These are phyloP conservation scores for Indicator indicator DNA, from an alignment of 2,113 vertebrate genomes.

Conservation along the genomic window DNA sequence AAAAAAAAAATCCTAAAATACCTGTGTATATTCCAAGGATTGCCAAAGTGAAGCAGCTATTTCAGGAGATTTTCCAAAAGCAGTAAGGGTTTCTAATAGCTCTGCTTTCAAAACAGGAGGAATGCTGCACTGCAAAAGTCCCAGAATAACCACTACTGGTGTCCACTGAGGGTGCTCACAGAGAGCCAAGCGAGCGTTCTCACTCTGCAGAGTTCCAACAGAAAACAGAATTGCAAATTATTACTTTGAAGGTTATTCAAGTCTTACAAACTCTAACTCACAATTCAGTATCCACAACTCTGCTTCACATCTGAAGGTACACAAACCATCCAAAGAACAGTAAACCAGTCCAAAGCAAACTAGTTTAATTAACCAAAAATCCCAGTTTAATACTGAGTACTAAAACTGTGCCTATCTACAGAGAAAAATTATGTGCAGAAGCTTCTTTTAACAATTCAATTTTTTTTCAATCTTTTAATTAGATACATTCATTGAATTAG, in stretches of 20 bases:
- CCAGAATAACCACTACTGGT: conserved; percentile 93
- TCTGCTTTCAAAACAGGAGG: conserved; percentile 92
- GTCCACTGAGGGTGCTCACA: conserved; percentile 99
- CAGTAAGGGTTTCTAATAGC: conserved; percentile 87
- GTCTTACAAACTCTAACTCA: neutral
- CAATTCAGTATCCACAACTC: neutral
- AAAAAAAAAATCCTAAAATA: conserved; percentile 51
- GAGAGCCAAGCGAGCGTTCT: conserved; percentile 93
- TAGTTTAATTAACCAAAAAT: neutral
- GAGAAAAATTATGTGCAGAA: neutral
- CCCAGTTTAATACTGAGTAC: accelerated
- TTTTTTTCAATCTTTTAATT: neutral
- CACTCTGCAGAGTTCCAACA: conserved; percentile 80
- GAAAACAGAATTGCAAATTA: neutral
- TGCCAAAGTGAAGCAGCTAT: conserved; percentile 97
- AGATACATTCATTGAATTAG: neutral
- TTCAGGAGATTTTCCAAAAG: conserved; percentile 95
- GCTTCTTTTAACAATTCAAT: neutral
- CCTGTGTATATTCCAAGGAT: conserved; percentile 96
- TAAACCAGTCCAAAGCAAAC: neutral
- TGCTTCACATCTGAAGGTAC: neutral
- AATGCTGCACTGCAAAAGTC: conserved; percentile 93
- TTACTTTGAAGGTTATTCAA: neutral
- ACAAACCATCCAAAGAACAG: neutral
- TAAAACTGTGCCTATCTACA: neutral